A percentile compares a stretch with the other conserved stretches of the same genome.
Evolutionary conservation across 2,797 vertebrate species (phyloP).

Genomic region (Sitta carolinensis): DNA sequence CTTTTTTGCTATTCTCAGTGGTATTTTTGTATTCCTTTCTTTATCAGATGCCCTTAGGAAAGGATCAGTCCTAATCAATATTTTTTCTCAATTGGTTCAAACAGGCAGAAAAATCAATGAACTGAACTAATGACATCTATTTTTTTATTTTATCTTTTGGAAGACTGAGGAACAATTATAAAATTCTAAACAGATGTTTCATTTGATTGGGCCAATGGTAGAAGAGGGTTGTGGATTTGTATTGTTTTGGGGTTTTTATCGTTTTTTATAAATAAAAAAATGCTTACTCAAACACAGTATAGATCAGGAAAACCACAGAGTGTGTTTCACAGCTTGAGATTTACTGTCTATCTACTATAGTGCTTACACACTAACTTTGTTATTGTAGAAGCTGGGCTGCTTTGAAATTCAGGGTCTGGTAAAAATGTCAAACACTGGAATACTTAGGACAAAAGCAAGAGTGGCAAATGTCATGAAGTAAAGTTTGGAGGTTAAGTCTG

Average conservation of each 20-base stretch:
- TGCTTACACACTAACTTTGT: not conserved
- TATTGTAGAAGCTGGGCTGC: not conserved
- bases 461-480: not conserved
- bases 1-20: conserved; percentile 65
- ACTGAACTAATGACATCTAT: conserved; percentile 75
- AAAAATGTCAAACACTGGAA: not conserved
- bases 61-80: conserved; percentile 83
- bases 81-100: conserved; percentile 74
- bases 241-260: not conserved
- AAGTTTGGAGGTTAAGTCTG: not conserved
- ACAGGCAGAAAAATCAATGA: conserved; percentile 79
- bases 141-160: conserved; percentile 73
- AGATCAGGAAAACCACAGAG: not conserved
- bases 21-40: conserved; percentile 69
- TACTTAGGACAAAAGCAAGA: not conserved
- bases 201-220: not conserved
- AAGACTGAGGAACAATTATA: conserved; percentile 39
- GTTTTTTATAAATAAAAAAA: not conserved
- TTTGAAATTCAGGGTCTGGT: not conserved
- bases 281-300: not conserved
- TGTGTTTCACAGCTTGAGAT: not conserved
- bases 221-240: not conserved
- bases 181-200: conserved; percentile 44
- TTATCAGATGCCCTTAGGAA: conserved; percentile 76
- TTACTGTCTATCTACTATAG: not conserved